Base-by-base conservation (phyloP, 2,888 invertebrate genomes). In the Eristalis intricaria region DNA sequence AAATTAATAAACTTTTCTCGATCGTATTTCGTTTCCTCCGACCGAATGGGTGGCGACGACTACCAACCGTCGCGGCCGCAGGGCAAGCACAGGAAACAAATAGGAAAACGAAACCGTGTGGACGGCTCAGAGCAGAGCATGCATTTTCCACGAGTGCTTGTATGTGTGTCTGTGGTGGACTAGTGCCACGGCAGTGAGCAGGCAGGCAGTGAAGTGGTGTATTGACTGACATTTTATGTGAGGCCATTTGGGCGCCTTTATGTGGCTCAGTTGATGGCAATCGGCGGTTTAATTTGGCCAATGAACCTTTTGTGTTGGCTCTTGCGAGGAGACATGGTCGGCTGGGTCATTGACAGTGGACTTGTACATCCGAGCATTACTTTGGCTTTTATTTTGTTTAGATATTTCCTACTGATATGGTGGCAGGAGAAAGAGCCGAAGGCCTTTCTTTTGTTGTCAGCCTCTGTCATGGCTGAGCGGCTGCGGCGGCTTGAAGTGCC, bases 1-100 rank as follows among this genome's bases (percentile, higher is more conserved):
- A 81, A 81, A 81, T 75, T 81, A 81, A 81, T 73, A 69, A 66
- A 15, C 60, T 81, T 79, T 40, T 35, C 13, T 64, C 22, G 23
- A 23, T 60, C 60, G 60, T 60, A 50, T 50, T 50, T 50, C 19
- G 29, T 50, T 65, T 40, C 22, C 58, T 68, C 35, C 58, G 15
- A 26, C 63, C 4, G 50, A 61, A 43, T 68, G 63, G 63, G 58
- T 70, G 58, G 70, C 23, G 77, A 66, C 29, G 29, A 29, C 29
- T 60, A 43, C n/a, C n/a, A n/a, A n/a, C n/a, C n/a, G 65, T 32
- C 23, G 43, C 19, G 35, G n/a, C 64, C 69, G 40, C 29, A 58
- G 73, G 77, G 29, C 43, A 64, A 40, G 64, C 56, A 40, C 68
- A 69, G 68, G 40, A 63, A 69, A 80, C 73, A 38, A 56, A 78